Percentiles rank a stretch among this genome's conserved stretches.
These are phyloP conservation scores for Brachypterus glaber DNA, from an alignment of 2,888 invertebrate genomes.

Conservation along the genomic window DNA sequence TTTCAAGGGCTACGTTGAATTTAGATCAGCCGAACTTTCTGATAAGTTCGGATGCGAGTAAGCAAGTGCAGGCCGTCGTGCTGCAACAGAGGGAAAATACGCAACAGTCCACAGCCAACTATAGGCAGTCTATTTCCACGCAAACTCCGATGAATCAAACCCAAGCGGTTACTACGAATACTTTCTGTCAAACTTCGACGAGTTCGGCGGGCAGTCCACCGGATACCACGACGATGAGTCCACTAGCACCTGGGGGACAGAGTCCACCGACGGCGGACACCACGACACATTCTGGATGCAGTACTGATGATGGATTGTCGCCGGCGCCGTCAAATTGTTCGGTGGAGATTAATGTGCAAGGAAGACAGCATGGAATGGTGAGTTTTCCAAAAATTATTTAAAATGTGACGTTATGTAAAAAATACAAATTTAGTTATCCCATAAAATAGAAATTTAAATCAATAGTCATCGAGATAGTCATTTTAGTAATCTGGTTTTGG, in stretches of 20 bases:
- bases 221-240: conserved; percentile 79
- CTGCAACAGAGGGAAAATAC: conserved; percentile 29
- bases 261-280: conserved; percentile 41
- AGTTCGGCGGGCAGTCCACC: conserved; percentile 57
- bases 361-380: conserved; percentile 39
- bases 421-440: not conserved
- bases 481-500: no score
- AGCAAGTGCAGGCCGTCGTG: conserved; percentile 33
- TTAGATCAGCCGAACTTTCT: conserved; percentile 53
- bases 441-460: no score
- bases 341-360: conserved; percentile 27
- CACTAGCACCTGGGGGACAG: conserved; percentile 50
- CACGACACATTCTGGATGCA: conserved; percentile 39
- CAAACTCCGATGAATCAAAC: conserved; percentile 54
- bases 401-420: conserved; percentile 1
- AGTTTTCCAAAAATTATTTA: conserved; percentile 11
- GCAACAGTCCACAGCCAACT: conserved; percentile 31
- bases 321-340: conserved; percentile 40
- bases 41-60: conserved; percentile 40
- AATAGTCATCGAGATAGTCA: no score
- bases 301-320: conserved; percentile 40
- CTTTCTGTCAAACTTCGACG: conserved; percentile 40
- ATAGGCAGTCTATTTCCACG: conserved; percentile 62
- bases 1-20: conserved; percentile 38
- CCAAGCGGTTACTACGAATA: conserved; percentile 40